phyloP scores from a whole-genome alignment of 2,113 vertebrate genomes.

The Pomatorhinus ruficollis region DNA sequence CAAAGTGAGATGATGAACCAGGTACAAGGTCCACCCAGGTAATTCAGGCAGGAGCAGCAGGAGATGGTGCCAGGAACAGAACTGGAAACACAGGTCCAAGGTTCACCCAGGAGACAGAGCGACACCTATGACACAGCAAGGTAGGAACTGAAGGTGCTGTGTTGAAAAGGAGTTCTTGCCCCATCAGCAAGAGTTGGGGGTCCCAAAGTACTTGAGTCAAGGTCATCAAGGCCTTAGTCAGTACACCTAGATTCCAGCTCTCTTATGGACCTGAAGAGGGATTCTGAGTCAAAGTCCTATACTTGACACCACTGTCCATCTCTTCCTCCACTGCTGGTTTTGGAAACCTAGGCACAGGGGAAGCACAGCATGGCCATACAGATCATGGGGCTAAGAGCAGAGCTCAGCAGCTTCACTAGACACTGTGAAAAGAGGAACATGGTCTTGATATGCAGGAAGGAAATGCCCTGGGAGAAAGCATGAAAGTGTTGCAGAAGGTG shows the following conservation, averaged over 20 bases:
- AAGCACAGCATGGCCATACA: not conserved
- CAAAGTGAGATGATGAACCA: not conserved
- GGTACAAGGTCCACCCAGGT: not conserved
- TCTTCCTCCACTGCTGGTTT: not conserved
- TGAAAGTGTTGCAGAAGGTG: rapidly evolving
- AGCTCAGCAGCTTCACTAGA: not conserved
- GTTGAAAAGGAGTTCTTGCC: not conserved
- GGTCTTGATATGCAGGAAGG: not conserved
- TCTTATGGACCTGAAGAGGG: not conserved
- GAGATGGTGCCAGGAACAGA: not conserved
- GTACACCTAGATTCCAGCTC: not conserved
- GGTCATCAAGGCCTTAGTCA: not conserved
- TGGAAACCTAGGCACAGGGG: not conserved
- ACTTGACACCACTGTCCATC: rapidly evolving
- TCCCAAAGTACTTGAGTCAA: not conserved
- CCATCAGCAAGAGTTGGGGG: too few species aligned
- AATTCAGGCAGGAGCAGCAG: not conserved
- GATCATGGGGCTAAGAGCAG: rapidly evolving
- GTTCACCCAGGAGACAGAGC: not conserved
- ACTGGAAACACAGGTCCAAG: not conserved
- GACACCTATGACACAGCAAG: rapidly evolving
- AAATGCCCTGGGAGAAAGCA: not conserved
- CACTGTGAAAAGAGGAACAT: not conserved
- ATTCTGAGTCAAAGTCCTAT: not conserved
- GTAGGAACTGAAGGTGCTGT: not conserved